Evolutionary conservation across 2,888 invertebrate species (phyloP), one percentile per base, ranked within the genome.

Genomic region (Cephus runcator): DNA sequence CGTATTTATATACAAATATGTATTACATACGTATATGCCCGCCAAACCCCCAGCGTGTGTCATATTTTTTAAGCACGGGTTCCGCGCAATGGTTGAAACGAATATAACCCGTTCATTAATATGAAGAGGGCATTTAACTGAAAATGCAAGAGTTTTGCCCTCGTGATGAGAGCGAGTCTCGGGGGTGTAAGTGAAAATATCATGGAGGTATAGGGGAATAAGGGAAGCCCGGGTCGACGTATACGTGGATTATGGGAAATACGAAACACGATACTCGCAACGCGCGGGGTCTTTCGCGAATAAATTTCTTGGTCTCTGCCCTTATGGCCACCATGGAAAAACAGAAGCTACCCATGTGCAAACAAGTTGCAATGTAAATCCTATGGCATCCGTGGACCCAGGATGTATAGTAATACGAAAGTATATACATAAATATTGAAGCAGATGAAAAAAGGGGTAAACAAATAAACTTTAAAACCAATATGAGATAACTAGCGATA

Each of bases 21-120:
- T 71, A 56, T 56, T 56, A 56, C 23, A 56, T 56, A 56, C 9
- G 15, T 23, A 9, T 9, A 4, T 56, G 23, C 9, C 56, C 23
- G 35, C 1, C 35, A 4, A 12, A 23, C 6, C 6, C 23, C 23
- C 23, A 0, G 9, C 23, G 23, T 23, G 3, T 9, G 56, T 56
- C 9, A 23, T 23, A 56, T 56, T 23, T 56, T 23, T 56, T 15
- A 23, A 56, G 71, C 71, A 23, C 6, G 33, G 15, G 12, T 15
- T 3, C 71, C 71, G 71, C 31, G 71, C 71, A 56, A 56, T 56
- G 56, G 56, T 9, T 23, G 23, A 56, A 9, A 23, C 83, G 85
- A 85, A 84, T 83, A 85, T 85, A 85, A 12, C 85, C 85, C 85
- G 85, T 86, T 85, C 86, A 82, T 84, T 86, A 86, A 86, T 83